These are phyloP conservation scores for Popillia japonica DNA, from an alignment of 1,140 invertebrate genomes.

Conservation along the genomic window DNA sequence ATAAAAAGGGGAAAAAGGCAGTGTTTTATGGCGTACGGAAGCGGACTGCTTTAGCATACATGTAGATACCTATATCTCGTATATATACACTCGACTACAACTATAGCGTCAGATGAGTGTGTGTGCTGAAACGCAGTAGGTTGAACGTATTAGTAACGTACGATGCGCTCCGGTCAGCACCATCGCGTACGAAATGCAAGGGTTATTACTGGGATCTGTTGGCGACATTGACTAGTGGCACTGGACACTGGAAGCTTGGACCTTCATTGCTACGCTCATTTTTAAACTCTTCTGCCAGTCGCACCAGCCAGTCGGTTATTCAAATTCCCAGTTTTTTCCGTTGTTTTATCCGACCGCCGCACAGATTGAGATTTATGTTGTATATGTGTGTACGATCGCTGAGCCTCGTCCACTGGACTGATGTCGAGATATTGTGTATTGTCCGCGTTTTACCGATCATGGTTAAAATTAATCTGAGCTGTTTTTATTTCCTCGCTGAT, in stretches of 20 bases:
- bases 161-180: constrained; percentile 22
- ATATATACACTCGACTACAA: background rate
- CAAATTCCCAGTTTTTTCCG: constrained; percentile 31
- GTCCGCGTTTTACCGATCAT: constrained; percentile 2
- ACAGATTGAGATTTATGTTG: constrained; percentile 29
- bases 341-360: constrained; percentile 26
- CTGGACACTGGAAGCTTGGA: constrained; percentile 28
- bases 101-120: background rate
- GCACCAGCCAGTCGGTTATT: constrained; percentile 22
- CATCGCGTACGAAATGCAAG: constrained; percentile 23
- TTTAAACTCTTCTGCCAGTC: constrained; percentile 34
- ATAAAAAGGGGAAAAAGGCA: background rate
- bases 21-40: background rate
- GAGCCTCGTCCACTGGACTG: background rate
- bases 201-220: constrained; percentile 34
- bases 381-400: constrained; percentile 12
- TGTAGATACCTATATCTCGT: background rate
- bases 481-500: constrained; percentile 5
- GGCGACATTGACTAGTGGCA: constrained; percentile 32
- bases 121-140: background rate
- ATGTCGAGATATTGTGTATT: constrained; percentile 35
- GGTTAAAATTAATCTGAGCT: constrained; percentile 24
- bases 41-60: background rate
- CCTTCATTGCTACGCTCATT: constrained; percentile 34
- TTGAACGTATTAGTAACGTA: constrained; percentile 19